Evolutionary conservation across 23 tunicate genomes (phyloP), one percentile per base, ranked within the genome.

Genomic region (Aplidium turbinatum): DNA sequence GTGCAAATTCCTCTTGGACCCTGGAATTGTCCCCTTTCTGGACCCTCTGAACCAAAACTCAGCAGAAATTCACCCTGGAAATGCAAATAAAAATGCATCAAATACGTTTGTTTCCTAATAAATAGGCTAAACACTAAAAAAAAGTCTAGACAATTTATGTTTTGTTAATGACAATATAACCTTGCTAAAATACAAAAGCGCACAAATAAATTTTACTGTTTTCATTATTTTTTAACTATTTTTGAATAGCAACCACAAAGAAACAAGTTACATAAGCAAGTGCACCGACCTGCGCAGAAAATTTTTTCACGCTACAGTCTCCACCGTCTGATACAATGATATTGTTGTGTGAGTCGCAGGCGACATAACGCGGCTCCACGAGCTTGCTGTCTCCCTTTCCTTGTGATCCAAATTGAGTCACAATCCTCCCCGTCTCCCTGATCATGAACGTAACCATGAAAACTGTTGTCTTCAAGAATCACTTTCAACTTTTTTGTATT

Each of bases 271-370:
- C 11, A 42, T 42, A 9, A 11, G 11, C 16, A 16, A 42, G 50
- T 9, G 21, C 9, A 33, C 52, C 25, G 31, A 90, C 97, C 81
- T 83, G 81, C 5, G 69, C 31, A 21, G 79, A 39, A 39, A 91
- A 91, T 79, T 91, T 91, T 54, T 91, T 91, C 24, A 91, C 75
- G 47, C 86, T 91, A 78, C 97, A 91, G 75, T 91, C 89, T 21
- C 97, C 97, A 31, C 86, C 81, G 63, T 91, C 97, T 54, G 97
- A 91, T 40, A 91, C 90, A 27, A 91, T 91, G 69, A 91, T 84
- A 64, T 91, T 91, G 68, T 85, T 72, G 38, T 84, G 89, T 23
- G 97, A 91, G 71, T 91, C 97, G 74, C 97, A 84, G 22, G 97
- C 77, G 35, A 91, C 88, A 75, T 79, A 91, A 9, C 97, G 67